These are phyloP conservation scores for Aphelinus atriplicis DNA, from an alignment of 1,140 invertebrate species.

Conservation along the genomic window DNA sequence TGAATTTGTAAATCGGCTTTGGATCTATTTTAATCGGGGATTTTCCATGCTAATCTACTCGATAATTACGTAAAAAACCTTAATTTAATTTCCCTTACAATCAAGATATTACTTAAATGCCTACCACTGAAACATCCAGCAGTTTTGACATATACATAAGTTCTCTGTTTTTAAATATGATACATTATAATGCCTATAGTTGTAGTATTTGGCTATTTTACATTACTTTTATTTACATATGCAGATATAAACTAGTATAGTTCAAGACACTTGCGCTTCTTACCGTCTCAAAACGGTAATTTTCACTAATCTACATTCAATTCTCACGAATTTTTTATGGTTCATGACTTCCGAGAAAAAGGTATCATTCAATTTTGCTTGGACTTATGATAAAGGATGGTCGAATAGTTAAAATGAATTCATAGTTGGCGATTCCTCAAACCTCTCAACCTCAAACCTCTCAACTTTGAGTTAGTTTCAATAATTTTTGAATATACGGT, in stretches of 20 bases:
- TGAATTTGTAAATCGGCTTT: slow-evolving; percentile 19
- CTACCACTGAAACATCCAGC: not conserved
- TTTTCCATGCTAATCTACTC: not conserved
- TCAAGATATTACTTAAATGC: slow-evolving; percentile 1
- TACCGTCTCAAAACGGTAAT: slow-evolving; percentile 24
- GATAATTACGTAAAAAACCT: slow-evolving; percentile 8
- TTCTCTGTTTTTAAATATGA: slow-evolving; percentile 13
- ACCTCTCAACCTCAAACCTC: too few relatives aligned
- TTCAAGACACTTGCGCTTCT: slow-evolving; percentile 35
- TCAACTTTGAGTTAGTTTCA: too few relatives aligned
- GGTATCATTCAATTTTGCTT: not conserved
- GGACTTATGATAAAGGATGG: not conserved
- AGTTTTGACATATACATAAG: slow-evolving; percentile 3
- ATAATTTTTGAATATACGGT: slow-evolving; percentile 5
- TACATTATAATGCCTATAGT: slow-evolving; percentile 23
- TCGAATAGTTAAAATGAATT: too few relatives aligned
- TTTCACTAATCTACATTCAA: slow-evolving; percentile 22
- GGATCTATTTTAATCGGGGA: not conserved
- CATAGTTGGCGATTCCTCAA: too few relatives aligned
- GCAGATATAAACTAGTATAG: slow-evolving; percentile 33
- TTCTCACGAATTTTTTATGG: not conserved
- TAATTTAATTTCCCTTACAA: slow-evolving; percentile 4
- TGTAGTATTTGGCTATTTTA: slow-evolving; percentile 22
- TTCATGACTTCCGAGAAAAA: too few relatives aligned
- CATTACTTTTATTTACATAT: slow-evolving; percentile 33